Base-by-base conservation (phyloP, 1,140 invertebrate genomes). In the Neodiprion virginianus region DNA sequence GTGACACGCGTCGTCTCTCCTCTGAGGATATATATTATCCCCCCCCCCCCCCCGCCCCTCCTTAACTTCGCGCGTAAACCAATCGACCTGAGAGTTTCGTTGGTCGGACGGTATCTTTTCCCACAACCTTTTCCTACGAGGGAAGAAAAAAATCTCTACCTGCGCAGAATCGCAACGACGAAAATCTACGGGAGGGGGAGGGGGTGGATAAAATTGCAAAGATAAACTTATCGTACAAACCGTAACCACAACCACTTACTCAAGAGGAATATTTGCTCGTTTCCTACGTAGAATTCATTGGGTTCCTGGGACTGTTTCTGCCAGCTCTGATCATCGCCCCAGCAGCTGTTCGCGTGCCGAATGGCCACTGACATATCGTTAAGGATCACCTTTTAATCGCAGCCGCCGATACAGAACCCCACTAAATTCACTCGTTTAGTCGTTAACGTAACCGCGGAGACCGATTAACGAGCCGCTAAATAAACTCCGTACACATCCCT, bases 161-260 rank as follows among this genome's bases (percentile, higher is more conserved):
- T 5, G 28, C 2, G 28, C 5, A 40, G 5, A 40, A 40, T 40
- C 5, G 5, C 5, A 40, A 40, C 2, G 28, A 40, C 28, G 28
- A 40, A 3, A 40, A 40, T 40, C 28, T 40, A 40, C 28, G 71
- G 3, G 12, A 0, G 70, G n/a, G 10, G 61, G 50, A 0, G 12
- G n/a, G 70, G n/a, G 8, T 4, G 8, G 61, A 71, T 53, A 71
- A 71, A 17, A 9, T 8, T 11, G 14, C 23, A 21, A 14, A 48
- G 69, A 50, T 48, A 50, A 74, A 77, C 75, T 77, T 69, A 74
- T 61, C 76, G 67, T 23, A 21, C 50, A 28, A 75, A 77, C 28
- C 10, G 66, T 48, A 72, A 66, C 49, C 67, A n/a, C n/a, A 21
- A 8, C 74, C 67, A 72, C 74, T 67, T 75, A 75, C 77, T 75